Conservation (phyloP, 2,113 vertebrate genomes). For the Solea solea region DNA sequence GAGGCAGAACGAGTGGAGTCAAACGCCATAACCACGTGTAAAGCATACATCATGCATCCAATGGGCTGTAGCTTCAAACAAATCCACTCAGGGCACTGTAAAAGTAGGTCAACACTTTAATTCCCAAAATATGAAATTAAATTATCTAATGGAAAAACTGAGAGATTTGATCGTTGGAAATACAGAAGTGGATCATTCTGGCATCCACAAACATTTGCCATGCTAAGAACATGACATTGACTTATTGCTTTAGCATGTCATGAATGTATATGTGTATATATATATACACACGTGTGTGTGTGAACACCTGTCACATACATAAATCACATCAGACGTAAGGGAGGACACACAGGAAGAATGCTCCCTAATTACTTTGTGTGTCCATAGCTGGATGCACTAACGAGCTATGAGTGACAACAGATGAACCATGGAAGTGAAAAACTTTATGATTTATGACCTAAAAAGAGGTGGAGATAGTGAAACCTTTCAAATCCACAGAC, state of each 20-base stretch:
- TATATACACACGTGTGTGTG: constrained; percentile 33
- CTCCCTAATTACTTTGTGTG: constrained; percentile 15
- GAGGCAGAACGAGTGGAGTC: constrained; percentile 6
- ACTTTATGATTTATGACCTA: constrained; percentile 6
- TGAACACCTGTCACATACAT: constrained; percentile 58
- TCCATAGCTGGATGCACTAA: constrained; percentile 39
- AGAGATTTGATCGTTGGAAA: no score
- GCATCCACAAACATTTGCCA: constrained; percentile 32
- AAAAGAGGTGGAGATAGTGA: background rate
- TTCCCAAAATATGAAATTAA: constrained; percentile 46
- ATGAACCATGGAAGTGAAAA: constrained; percentile 19
- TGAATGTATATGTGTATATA: constrained; percentile 17
- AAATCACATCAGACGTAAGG: constrained; percentile 52
- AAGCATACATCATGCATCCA: background rate
- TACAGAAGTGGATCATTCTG: constrained; percentile 34
- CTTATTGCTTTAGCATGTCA: constrained; percentile 21
- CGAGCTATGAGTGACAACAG: constrained; percentile 41
- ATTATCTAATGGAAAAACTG: background rate
- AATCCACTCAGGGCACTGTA: constrained; percentile 13
- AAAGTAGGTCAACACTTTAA: constrained; percentile 16
- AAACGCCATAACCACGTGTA: background rate
- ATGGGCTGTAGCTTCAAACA: background rate
- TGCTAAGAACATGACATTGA: constrained; percentile 24
- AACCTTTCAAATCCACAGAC: no score
- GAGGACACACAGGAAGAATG: constrained; percentile 47